phyloP scores from a whole-genome alignment of 2,888 invertebrate genomes.

The Drosophila tripunctata region DNA sequence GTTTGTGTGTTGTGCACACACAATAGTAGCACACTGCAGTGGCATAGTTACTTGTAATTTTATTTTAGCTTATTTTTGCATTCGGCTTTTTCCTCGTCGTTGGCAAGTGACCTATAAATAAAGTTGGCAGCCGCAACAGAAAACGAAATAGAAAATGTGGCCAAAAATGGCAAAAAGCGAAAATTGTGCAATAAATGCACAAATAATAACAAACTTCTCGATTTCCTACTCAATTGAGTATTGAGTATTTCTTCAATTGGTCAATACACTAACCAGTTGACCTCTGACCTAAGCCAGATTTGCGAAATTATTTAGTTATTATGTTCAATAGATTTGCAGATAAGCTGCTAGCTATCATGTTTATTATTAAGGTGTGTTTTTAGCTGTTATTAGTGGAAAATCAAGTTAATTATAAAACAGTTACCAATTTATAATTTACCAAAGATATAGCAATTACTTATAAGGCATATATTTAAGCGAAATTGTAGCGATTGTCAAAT shows the following conservation, averaged over 20 bases:
- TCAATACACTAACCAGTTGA: slow-evolving; percentile 49
- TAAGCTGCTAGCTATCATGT: background rate
- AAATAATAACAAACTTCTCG: slow-evolving; percentile 48
- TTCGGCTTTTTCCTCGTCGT: slow-evolving; percentile 47
- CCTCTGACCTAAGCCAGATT: slow-evolving; percentile 51
- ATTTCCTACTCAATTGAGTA: slow-evolving; percentile 60
- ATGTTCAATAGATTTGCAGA: background rate
- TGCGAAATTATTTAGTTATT: slow-evolving; percentile 16
- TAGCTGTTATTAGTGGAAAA: background rate
- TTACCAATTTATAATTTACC: too few relatives aligned
- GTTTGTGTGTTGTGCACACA: background rate
- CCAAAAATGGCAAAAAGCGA: slow-evolving; percentile 64
- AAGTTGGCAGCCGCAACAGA: slow-evolving; percentile 72
- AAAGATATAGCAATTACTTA: too few relatives aligned
- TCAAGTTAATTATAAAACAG: background rate
- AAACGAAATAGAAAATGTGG: too few relatives aligned
- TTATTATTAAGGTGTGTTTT: background rate
- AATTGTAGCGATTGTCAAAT: too few relatives aligned
- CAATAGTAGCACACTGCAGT: slow-evolving; percentile 12
- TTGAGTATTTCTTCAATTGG: slow-evolving; percentile 45
- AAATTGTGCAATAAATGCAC: slow-evolving; percentile 71
- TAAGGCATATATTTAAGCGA: too few relatives aligned
- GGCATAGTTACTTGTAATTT: slow-evolving; percentile 35
- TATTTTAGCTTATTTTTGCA: slow-evolving; percentile 30
- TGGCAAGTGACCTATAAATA: slow-evolving; percentile 72